Evolutionary conservation across 2,888 invertebrate genomes (phyloP).

Genomic region (Eupithecia insigniata): DNA sequence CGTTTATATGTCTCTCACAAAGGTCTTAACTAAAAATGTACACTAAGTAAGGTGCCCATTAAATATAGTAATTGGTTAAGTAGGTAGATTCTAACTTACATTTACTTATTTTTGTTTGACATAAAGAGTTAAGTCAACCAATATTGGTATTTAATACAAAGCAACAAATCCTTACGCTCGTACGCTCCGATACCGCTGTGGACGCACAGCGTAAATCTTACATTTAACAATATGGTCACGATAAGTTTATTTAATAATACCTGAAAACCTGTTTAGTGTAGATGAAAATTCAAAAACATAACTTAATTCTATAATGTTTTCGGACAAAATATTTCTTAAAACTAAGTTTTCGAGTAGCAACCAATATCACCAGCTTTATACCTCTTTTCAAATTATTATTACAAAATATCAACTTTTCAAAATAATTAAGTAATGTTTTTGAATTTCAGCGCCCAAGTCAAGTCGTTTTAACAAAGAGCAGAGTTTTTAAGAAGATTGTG

Average conservation of each 20-base stretch:
- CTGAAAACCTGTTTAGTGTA: neutral
- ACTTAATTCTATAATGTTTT: slow-evolving; percentile 10
- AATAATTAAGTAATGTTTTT: slow-evolving; percentile 47
- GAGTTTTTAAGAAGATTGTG: slow-evolving; percentile 22
- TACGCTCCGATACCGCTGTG: too few species aligned
- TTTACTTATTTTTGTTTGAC: too few species aligned
- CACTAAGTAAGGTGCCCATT: too few species aligned
- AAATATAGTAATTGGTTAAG: too few species aligned
- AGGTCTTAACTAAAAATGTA: too few species aligned
- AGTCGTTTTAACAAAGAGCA: slow-evolving; percentile 36
- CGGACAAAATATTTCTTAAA: neutral
- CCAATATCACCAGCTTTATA: neutral
- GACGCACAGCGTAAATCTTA: too few species aligned
- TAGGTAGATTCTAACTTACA: too few species aligned
- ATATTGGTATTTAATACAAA: too few species aligned
- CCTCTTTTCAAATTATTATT: neutral
- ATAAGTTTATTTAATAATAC: neutral
- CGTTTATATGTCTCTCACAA: too few species aligned
- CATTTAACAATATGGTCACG: neutral
- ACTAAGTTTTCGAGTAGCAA: neutral
- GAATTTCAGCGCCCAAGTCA: slow-evolving; percentile 52
- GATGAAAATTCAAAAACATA: slow-evolving; percentile 47
- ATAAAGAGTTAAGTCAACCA: too few species aligned
- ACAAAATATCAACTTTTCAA: slow-evolving; percentile 21
- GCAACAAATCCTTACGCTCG: too few species aligned